Conservation (phyloP, 53 echinoderm and acorn worm species). For the Echinometra lucunter region DNA sequence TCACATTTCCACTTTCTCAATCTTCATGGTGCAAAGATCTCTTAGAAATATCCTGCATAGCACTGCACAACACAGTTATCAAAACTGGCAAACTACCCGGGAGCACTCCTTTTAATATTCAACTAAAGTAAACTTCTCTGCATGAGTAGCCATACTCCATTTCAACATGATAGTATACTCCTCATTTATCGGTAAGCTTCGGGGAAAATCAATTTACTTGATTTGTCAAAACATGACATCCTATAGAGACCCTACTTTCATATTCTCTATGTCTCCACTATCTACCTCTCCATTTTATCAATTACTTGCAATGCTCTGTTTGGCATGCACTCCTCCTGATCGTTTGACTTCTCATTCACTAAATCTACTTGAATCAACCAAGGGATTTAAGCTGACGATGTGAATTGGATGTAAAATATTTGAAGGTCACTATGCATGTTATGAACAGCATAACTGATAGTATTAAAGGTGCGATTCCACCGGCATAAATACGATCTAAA, state of each 20-base stretch:
- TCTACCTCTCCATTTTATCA: not conserved
- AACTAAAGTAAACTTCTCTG: too few relatives aligned
- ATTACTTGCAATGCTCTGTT: not conserved
- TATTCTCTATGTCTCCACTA: not conserved
- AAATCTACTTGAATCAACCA: not conserved
- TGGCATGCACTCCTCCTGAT: not conserved
- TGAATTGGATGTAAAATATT: not conserved
- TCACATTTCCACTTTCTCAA: too few relatives aligned
- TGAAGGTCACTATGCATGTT: not conserved
- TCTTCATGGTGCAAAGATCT: too few relatives aligned
- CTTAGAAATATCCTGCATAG: too few relatives aligned
- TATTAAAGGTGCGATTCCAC: not conserved
- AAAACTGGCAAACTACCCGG: too few relatives aligned
- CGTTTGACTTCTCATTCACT: not conserved
- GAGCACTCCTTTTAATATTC: too few relatives aligned
- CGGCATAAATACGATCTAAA: too few relatives aligned
- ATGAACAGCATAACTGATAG: not conserved
- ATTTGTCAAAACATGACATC: not conserved
- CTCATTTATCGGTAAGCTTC: not conserved
- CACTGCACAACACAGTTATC: too few relatives aligned
- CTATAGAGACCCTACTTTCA: not conserved
- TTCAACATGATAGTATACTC: not conserved
- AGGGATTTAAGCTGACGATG: not conserved
- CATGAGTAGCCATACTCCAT: too few relatives aligned
- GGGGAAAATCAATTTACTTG: not conserved